These are phyloP conservation scores for Dolichallabes microphthalmus DNA, from an alignment of 2,113 vertebrate species.

Conservation along the genomic window DNA sequence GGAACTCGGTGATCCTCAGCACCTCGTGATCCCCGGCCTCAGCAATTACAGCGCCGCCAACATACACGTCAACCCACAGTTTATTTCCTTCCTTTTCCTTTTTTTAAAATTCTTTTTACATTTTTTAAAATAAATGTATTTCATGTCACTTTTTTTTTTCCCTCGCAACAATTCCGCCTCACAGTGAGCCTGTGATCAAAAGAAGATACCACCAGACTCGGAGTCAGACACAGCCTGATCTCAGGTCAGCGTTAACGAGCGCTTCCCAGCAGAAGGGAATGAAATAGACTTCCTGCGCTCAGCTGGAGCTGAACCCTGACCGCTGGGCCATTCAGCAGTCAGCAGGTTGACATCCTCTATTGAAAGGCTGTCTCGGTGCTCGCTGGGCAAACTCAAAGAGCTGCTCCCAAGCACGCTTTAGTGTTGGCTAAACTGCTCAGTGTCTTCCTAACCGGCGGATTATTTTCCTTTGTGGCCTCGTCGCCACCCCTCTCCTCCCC, in stretches of 20 bases:
- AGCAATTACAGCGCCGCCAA: not conserved
- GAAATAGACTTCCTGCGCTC: slow-evolving; percentile 45
- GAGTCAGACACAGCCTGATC: not conserved
- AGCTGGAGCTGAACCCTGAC: slow-evolving; percentile 53
- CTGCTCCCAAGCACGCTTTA: slow-evolving; percentile 42
- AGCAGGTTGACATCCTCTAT: slow-evolving; percentile 50
- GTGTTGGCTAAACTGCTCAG: slow-evolving; percentile 53
- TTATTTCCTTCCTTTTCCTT: not conserved
- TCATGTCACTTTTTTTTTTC: not conserved
- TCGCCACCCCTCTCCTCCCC: slow-evolving; percentile 38
- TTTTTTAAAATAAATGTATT: not conserved
- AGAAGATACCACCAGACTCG: not conserved
- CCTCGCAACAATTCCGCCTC: not conserved
- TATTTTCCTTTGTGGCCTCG: slow-evolving; percentile 36
- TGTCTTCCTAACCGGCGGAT: slow-evolving; percentile 41
- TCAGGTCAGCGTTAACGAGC: slow-evolving; percentile 20
- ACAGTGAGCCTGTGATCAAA: no score
- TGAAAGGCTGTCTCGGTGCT: slow-evolving; percentile 32
- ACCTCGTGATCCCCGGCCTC: not conserved
- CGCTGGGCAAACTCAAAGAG: slow-evolving; percentile 43
- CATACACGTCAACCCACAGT: not conserved
- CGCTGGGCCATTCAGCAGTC: slow-evolving; percentile 47
- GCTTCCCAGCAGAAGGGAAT: slow-evolving; percentile 8
- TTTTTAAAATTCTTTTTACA: not conserved
- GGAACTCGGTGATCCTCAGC: not conserved